A percentile compares a stretch with the other conserved stretches of the same genome.
Conservation (phyloP, 2,113 vertebrate species). For the Phyllostomus discolor region DNA sequence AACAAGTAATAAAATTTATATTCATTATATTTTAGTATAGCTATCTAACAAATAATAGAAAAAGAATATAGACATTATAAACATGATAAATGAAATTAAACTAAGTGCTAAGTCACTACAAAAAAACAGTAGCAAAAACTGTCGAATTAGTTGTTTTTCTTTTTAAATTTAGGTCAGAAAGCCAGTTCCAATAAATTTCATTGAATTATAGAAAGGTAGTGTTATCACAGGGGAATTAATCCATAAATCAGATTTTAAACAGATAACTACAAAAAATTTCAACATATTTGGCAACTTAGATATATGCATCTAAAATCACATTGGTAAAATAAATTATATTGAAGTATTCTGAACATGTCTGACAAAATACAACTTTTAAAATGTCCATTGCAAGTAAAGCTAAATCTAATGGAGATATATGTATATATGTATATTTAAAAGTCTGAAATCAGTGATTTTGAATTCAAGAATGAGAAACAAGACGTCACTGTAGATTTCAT, state of each 20-base stretch:
- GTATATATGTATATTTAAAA: not conserved
- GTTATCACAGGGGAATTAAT: not conserved
- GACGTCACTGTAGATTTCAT: not conserved
- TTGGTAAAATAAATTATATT: not conserved
- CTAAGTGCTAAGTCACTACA: not conserved
- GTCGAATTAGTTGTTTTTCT: not conserved
- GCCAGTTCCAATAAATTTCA: not conserved
- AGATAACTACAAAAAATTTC: not conserved
- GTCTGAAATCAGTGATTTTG: not conserved
- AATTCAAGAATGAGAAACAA: not conserved
- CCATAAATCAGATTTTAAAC: not conserved
- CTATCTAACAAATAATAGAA: not conserved
- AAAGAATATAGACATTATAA: not conserved
- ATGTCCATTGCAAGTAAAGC: not conserved
- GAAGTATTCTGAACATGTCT: not conserved
- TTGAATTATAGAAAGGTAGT: not conserved
- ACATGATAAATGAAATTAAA: not conserved
- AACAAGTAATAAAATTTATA: not conserved
- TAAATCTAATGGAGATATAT: not conserved
- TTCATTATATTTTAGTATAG: not conserved
- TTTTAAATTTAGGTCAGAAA: not conserved
- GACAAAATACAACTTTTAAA: not conserved
- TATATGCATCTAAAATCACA: not conserved
- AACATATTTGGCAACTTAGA: not conserved
- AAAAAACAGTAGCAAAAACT: not conserved